phyloP scores from a whole-genome alignment of 1,140 invertebrate species.

The Drosophila athabasca region DNA sequence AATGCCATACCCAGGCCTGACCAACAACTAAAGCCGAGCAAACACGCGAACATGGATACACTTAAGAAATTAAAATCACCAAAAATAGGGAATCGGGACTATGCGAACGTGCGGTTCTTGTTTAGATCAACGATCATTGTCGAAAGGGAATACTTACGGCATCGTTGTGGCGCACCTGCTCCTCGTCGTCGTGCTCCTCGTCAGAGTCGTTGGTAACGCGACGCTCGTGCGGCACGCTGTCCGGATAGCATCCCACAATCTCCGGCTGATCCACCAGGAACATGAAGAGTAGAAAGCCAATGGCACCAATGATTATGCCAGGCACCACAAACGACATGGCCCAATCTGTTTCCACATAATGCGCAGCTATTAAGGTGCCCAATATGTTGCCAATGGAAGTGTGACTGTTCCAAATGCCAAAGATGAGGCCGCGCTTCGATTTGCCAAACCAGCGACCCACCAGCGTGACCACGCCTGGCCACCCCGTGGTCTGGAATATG shows the following conservation, averaged over 20 bases:
- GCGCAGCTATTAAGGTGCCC: slow-evolving; percentile 92
- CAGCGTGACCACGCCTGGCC: slow-evolving; percentile 94
- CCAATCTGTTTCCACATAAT: slow-evolving; percentile 95
- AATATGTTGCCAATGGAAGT: slow-evolving; percentile 98
- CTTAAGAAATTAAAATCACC: slow-evolving; percentile 34
- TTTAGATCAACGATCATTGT: background rate
- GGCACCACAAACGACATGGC: slow-evolving; percentile 96
- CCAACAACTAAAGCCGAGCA: slow-evolving; percentile 38
- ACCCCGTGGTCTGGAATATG: slow-evolving; percentile 94
- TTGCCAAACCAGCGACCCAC: slow-evolving; percentile 98
- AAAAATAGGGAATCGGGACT: slow-evolving; percentile 22
- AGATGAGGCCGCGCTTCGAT: slow-evolving; percentile 94
- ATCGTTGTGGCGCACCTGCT: slow-evolving; percentile 47
- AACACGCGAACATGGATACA: slow-evolving; percentile 10
- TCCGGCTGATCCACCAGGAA: slow-evolving; percentile 92
- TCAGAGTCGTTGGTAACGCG: slow-evolving; percentile 71
- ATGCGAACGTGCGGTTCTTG: background rate
- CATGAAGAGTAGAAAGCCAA: slow-evolving; percentile 93
- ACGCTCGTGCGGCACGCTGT: slow-evolving; percentile 55
- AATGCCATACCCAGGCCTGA: slow-evolving; percentile 33
- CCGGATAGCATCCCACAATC: slow-evolving; percentile 87
- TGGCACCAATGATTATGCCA: slow-evolving; percentile 91
- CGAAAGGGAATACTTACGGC: slow-evolving; percentile 58
- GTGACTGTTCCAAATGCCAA: slow-evolving; percentile 98
- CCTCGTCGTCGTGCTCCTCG: slow-evolving; percentile 59